Evolutionary conservation across 2,113 vertebrate species (phyloP).

Genomic region (Heterotilapia buettikoferi): DNA sequence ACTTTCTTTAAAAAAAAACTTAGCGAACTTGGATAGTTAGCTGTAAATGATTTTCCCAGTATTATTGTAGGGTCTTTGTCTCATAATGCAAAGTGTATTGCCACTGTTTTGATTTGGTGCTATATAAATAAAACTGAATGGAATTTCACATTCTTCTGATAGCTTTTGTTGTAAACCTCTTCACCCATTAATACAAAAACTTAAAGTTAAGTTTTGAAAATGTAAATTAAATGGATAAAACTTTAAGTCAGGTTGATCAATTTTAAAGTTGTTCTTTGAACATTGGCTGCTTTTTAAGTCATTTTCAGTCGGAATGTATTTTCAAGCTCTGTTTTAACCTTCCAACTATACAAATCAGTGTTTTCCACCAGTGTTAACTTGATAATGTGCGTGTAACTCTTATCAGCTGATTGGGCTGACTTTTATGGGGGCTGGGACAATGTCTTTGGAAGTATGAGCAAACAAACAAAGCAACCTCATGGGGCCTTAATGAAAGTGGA

Average conservation of each 20-base stretch:
- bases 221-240: neutral
- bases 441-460: neutral
- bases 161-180: neutral
- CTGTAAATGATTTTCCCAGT: neutral
- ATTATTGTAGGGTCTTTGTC: neutral
- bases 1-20: neutral
- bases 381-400: neutral
- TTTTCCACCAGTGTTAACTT: neutral
- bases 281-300: neutral
- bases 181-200: neutral
- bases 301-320: accelerated
- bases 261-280: neutral
- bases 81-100: neutral
- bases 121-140: neutral
- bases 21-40: neutral
- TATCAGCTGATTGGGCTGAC: accelerated
- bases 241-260: neutral
- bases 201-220: neutral
- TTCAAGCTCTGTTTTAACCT: neutral
- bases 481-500: neutral
- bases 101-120: neutral
- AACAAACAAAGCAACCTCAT: neutral
- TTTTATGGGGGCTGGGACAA: neutral
- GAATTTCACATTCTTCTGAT: neutral
- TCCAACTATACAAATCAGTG: neutral